These are phyloP conservation scores for Lasioglossum morio DNA, from an alignment of 2,888 invertebrate species.

Conservation along the genomic window DNA sequence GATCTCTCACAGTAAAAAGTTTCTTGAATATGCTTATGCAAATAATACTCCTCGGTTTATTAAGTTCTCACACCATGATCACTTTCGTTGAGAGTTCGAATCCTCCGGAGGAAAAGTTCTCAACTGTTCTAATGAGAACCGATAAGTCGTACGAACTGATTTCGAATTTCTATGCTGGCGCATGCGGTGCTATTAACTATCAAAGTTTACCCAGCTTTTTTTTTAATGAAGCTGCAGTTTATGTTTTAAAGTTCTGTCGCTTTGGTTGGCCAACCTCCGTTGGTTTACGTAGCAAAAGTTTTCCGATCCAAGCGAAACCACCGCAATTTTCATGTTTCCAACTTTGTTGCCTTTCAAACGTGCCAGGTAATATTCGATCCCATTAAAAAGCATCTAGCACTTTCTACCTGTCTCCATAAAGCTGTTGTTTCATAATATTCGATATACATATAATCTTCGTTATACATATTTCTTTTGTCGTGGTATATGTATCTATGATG, in stretches of 20 bases:
- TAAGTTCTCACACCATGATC: neutral
- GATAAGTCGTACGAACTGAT: neutral
- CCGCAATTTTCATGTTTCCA: neutral
- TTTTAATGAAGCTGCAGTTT: conserved; percentile 5
- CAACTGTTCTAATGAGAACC: neutral
- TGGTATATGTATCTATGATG: neutral
- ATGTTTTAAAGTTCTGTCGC: neutral
- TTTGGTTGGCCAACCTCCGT: neutral
- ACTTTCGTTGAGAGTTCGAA: neutral
- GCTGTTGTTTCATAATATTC: neutral
- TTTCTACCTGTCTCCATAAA: neutral
- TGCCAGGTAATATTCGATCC: neutral
- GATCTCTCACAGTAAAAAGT: neutral
- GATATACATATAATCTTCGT: too few species aligned
- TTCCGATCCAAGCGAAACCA: neutral
- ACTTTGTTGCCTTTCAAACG: neutral
- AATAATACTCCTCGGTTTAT: neutral
- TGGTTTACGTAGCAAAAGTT: neutral
- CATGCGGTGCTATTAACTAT: neutral
- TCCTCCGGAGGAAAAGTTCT: neutral
- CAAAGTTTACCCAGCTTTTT: neutral
- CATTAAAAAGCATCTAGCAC: neutral
- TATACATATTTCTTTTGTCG: neutral
- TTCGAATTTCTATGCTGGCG: neutral
- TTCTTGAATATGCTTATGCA: neutral